Conservation (phyloP, 2,113 vertebrate genomes). For the Actenoides hombroni region DNA sequence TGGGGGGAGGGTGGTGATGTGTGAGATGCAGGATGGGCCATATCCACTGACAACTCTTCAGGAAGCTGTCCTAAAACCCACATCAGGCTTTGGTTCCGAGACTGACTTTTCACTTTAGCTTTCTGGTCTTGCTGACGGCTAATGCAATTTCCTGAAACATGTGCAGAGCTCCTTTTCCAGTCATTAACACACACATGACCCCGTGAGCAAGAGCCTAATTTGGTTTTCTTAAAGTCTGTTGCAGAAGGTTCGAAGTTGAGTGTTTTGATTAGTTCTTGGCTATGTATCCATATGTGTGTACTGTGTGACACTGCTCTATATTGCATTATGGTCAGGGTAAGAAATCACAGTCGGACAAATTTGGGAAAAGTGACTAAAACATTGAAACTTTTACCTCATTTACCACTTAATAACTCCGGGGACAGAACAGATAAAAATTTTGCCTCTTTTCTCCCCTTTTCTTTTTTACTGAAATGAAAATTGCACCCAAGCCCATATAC, state of each 20-base stretch:
- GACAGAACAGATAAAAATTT: not conserved
- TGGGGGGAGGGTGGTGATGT: not conserved
- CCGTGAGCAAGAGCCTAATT: not conserved
- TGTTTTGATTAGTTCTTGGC: conserved; percentile 32
- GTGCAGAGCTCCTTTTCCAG: not conserved
- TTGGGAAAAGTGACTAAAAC: not conserved
- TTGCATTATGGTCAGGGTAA: not conserved
- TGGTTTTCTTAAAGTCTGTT: not conserved
- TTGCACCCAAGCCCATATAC: not conserved
- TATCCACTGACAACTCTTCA: not conserved
- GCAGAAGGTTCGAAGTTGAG: not conserved
- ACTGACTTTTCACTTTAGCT: not conserved
- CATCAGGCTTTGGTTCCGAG: not conserved
- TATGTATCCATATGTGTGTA: not conserved
- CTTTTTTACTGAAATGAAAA: not conserved
- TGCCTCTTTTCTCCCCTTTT: not conserved
- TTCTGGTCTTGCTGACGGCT: not conserved
- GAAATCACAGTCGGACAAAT: not conserved
- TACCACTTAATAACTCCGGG: not conserved
- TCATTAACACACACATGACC: not conserved
- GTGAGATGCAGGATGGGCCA: not conserved
- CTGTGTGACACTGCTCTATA: not conserved
- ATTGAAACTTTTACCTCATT: not conserved
- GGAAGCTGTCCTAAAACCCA: not conserved
- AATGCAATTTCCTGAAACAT: not conserved